Conservation (phyloP, 2,888 invertebrate species). For the Helleia helle region DNA sequence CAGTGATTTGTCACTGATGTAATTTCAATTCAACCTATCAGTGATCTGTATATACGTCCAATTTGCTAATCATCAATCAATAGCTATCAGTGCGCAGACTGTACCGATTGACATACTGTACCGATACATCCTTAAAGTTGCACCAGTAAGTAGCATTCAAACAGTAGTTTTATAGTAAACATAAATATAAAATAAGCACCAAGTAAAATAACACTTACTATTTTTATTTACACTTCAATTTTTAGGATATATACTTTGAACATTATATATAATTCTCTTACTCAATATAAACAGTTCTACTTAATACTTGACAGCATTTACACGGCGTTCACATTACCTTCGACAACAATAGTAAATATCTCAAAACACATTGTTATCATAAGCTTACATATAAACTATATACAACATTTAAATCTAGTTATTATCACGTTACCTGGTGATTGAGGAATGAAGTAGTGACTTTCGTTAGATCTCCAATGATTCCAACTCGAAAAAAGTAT, state of each 20-base stretch:
- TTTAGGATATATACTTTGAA: neutral
- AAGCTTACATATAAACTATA: constrained; percentile 48
- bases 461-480: neutral
- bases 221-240: constrained; percentile 9
- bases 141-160: neutral
- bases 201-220: constrained; percentile 10
- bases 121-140: constrained; percentile 3
- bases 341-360: constrained; percentile 12
- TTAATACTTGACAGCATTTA: constrained; percentile 42
- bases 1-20: too few species aligned
- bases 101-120: too few species aligned
- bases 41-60: too few species aligned
- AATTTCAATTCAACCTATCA: too few species aligned
- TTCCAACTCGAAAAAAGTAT: neutral
- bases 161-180: neutral
- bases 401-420: constrained; percentile 62
- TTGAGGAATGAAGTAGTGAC: constrained; percentile 26
- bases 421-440: constrained; percentile 70
- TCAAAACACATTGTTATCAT: constrained; percentile 28
- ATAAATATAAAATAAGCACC: constrained; percentile 10
- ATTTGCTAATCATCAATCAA: too few species aligned
- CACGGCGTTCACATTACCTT: constrained; percentile 34
- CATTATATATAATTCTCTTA: constrained; percentile 22
- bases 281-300: constrained; percentile 27
- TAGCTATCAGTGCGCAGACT: too few species aligned